A percentile compares a stretch with the other conserved stretches of the same genome.
Evolutionary conservation across 2,888 invertebrate genomes (phyloP).

Genomic region (Biston stratarius): DNA sequence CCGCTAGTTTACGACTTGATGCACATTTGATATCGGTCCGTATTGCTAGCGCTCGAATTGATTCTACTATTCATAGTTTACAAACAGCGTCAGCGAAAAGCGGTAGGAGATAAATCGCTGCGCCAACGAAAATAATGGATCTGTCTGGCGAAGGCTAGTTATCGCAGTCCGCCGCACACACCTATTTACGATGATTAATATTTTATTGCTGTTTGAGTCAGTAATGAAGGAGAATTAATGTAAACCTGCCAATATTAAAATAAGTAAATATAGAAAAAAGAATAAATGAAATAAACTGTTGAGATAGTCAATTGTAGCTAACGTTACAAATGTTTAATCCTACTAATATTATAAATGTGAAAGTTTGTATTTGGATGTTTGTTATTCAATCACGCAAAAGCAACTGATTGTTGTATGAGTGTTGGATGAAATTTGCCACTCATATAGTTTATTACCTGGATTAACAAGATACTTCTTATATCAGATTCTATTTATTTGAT

Average conservation of each 20-base stretch:
- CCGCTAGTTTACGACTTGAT: constrained; percentile 48
- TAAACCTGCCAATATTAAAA: neutral
- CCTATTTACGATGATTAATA: constrained; percentile 58
- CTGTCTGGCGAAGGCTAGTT: constrained; percentile 61
- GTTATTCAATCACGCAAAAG: too few relatives aligned
- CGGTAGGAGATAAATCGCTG: constrained; percentile 66
- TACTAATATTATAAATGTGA: too few relatives aligned
- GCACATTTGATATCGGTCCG: constrained; percentile 47
- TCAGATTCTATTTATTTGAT: too few relatives aligned
- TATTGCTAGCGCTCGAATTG: constrained; percentile 57
- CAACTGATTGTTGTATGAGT: too few relatives aligned
- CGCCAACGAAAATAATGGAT: constrained; percentile 67
- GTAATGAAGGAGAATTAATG: constrained; percentile 8
- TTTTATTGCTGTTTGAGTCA: constrained; percentile 38
- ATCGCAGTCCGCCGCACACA: constrained; percentile 57
- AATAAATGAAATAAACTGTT: neutral
- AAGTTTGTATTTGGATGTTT: too few relatives aligned
- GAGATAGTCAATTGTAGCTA: too few relatives aligned
- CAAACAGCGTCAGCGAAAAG: constrained; percentile 67
- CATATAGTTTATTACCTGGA: too few relatives aligned
- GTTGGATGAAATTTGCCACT: too few relatives aligned
- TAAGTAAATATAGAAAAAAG: too few relatives aligned
- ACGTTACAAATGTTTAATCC: too few relatives aligned
- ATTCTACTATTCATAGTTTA: constrained; percentile 70
- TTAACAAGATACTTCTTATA: too few relatives aligned